phyloP scores from a whole-genome alignment of 1,140 invertebrate genomes.

The Drosophila tsacasi region DNA sequence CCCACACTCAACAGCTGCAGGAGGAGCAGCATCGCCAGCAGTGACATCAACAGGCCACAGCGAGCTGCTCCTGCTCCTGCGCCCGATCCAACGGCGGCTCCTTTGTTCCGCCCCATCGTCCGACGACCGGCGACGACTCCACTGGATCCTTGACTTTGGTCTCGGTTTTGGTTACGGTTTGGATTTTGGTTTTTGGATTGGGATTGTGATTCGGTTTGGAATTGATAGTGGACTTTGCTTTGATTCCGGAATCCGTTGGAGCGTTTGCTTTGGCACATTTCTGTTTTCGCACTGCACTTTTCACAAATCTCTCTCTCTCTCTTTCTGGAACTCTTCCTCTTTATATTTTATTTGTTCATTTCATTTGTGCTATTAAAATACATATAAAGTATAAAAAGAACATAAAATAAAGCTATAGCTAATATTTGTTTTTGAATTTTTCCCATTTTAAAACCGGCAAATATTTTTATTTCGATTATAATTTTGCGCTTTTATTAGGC shows the following conservation, averaged over 20 bases:
- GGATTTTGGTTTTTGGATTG: conserved; percentile 14
- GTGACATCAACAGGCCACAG: conserved; percentile 46
- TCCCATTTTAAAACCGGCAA: conserved; percentile 6
- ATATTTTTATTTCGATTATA: conserved; percentile 26
- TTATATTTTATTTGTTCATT: conserved; percentile 31
- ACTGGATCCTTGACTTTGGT: conserved; percentile 62
- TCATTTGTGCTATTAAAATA: conserved; percentile 13
- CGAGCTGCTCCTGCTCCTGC: conserved; percentile 33
- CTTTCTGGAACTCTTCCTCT: background rate
- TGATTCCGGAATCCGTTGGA: conserved; percentile 34
- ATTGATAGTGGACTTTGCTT: conserved; percentile 17
- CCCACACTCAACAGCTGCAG: conserved; percentile 59
- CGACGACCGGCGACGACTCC: conserved; percentile 36
- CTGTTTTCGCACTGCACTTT: conserved; percentile 45
- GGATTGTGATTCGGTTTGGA: conserved; percentile 10
- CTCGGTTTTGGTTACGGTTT: conserved; percentile 19
- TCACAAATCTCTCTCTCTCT: conserved; percentile 21
- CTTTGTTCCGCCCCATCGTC: conserved; percentile 70
- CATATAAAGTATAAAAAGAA: background rate
- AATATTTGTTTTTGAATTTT: conserved; percentile 2
- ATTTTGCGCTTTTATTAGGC: conserved; percentile 38
- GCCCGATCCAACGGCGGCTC: conserved; percentile 23
- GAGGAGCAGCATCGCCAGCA: conserved; percentile 52
- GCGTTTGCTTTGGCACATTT: conserved; percentile 46
- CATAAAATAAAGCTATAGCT: conserved; percentile 13